Evolutionary conservation across 2,797 vertebrate species (phyloP), one percentile per base, ranked within the genome.

Genomic region (Danio aesculapii): DNA sequence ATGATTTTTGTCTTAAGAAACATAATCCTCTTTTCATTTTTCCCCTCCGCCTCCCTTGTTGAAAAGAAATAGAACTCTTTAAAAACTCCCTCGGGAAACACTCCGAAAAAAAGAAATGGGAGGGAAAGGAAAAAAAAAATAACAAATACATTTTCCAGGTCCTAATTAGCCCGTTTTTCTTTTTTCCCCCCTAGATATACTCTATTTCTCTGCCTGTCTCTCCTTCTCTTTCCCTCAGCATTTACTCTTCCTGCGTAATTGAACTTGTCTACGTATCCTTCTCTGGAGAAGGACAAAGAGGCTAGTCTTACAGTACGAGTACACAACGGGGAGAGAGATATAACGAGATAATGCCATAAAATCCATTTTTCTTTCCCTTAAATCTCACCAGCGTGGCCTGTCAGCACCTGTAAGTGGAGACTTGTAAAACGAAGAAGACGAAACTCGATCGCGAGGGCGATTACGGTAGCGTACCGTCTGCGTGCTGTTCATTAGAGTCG

Each of bases 121-220:
- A 8, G 14, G 49, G 47, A 21, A 7, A 55, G 88, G 87, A 13
- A 72, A 21, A 64, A 77, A 73, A 77, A 69, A 84, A 90, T 90
- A 92, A 83, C 85, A 91, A 92, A 92, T 88, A 90, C 88, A 84
- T 91, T 93, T 94, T 89, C 87, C 91, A 92, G 88, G 88, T 87
- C 84, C 91, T 90, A 92, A 92, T 92, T 93, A 93, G 88, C 86
- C 88, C 77, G 84, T 90, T 92, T 88, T 89, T 86, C 84, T 90
- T 3, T 3, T 5, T 5, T 5, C 11, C 85, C 88, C 90, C 88
- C 85, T 80, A 87, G 89, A 91, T 90, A 89, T 87, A 78, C 83
- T 88, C 82, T 83, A 77, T 70, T 79, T 83, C 84, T 72, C 50
- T 71, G 43, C 17, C 6, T 72, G 49, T 66, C 61, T 79, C 59